These are phyloP conservation scores for Saimiri boliviensis DNA, from an alignment of 2,113 vertebrate genomes.

Conservation along the genomic window DNA sequence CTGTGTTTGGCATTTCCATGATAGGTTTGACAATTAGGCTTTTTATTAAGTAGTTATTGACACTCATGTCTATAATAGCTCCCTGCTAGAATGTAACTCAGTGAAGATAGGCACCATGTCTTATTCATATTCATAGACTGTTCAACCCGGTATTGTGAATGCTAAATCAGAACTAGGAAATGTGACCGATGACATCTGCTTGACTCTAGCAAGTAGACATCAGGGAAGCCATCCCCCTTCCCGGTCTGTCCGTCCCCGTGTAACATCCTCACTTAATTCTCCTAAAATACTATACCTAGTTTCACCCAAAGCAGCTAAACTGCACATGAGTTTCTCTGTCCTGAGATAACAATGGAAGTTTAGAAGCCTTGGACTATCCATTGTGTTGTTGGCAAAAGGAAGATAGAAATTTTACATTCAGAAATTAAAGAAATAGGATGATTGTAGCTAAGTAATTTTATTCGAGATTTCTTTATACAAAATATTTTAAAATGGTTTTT, in stretches of 20 bases:
- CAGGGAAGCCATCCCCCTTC: not conserved
- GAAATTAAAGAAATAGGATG: not conserved
- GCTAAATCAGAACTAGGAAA: not conserved
- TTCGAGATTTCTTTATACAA: not conserved
- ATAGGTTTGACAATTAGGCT: not conserved
- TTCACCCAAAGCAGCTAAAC: not conserved
- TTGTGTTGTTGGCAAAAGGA: not conserved
- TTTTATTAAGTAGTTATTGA: not conserved
- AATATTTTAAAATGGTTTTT: not conserved
- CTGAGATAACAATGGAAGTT: not conserved
- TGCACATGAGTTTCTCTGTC: not conserved
- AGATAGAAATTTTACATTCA: not conserved
- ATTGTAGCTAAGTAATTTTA: not conserved
- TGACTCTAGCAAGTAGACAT: not conserved
- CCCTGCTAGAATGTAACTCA: not conserved
- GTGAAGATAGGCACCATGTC: not conserved
- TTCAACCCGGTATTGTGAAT: not conserved
- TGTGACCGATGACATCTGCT: not conserved
- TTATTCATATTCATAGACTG: not conserved
- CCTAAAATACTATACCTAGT: not conserved
- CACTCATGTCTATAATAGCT: not conserved
- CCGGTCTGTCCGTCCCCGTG: not conserved
- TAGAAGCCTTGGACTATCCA: not conserved
- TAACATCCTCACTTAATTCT: not conserved
- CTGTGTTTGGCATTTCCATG: not conserved